Evolutionary conservation across 2,888 invertebrate genomes (phyloP), one percentile per base, ranked within the genome.

Genomic region (Galerucella calmariensis): DNA sequence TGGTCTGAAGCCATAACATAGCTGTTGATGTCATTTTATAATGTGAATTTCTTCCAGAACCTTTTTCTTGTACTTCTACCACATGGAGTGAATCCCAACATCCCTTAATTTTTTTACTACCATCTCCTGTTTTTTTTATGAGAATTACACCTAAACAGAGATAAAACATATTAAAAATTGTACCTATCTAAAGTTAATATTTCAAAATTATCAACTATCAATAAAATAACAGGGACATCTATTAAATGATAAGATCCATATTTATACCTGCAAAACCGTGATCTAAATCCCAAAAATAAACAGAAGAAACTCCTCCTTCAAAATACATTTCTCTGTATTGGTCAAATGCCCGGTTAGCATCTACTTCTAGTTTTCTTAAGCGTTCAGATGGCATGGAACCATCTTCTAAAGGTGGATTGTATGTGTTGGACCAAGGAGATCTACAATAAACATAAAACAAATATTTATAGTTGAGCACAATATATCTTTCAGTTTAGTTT

Each of bases 21-120:
- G 97, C 98, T 0, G 99, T 99, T 0, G 98, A 99, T 61, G 99
- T 99, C 84, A 99, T 91, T 90, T 99, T 99, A 87, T 99, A 99
- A 87, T 98, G 98, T 35, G 98, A 98, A 82, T 93, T 95, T 71
- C 97, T 91, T 0, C 98, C 98, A 35, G 94, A 95, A 66, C 96
- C 94, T 88, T 98, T 98, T 87, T 98, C 98, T 86, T 97, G 96
- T 1, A 99, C 98, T 89, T 99, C 99, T 16, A 99, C 97, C 0
- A 99, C 99, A 86, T 99, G 99, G 85, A 99, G 98, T 2, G 99
- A 99, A 87, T 99, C 99, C 99, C 99, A 99, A 88, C 99, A 99
- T 1, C 99, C 99, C 87, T 98, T 98, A 83, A 99, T 99, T 89
- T 97, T 98, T 89, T 97, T 97, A 56, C 97, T 97, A 16, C 98